A percentile compares a stretch with the other conserved stretches of the same genome.
Evolutionary conservation across 2,888 invertebrate species (phyloP).

Genomic region (Netelia melanura): DNA sequence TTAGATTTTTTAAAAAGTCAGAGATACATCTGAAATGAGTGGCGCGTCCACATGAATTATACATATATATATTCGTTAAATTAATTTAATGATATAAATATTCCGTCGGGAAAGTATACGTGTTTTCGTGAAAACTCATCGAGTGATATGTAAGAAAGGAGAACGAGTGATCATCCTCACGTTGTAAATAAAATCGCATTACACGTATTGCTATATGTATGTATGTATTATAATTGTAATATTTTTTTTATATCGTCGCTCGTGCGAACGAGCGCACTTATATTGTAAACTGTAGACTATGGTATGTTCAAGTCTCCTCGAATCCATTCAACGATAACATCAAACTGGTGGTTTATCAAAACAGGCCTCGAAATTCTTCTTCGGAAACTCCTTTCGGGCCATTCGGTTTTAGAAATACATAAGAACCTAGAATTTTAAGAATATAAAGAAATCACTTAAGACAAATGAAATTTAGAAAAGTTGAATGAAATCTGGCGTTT

Average conservation of each 20-base stretch:
- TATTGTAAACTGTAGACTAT: neutral
- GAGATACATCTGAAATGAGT: too few relatives aligned
- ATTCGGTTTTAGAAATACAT: neutral
- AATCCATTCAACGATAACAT: neutral
- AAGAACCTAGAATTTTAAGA: too few relatives aligned
- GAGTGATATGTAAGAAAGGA: neutral
- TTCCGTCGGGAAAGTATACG: slow-evolving; percentile 19
- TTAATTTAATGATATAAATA: slow-evolving; percentile 4
- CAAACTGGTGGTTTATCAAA: neutral
- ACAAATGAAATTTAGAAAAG: neutral
- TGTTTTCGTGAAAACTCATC: neutral
- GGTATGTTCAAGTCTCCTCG: neutral
- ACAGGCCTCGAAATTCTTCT: neutral
- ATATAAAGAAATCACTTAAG: neutral
- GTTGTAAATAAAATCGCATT: slow-evolving; percentile 45
- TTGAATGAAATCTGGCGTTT: neutral
- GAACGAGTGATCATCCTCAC: slow-evolving; percentile 39
- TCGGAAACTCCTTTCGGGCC: neutral
- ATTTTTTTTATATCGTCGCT: slow-evolving; percentile 41
- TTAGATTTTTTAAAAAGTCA: too few relatives aligned
- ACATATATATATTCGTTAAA: slow-evolving; percentile 10
- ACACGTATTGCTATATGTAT: neutral
- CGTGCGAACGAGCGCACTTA: slow-evolving; percentile 7
- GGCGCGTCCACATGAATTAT: neutral
- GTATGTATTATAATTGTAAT: slow-evolving; percentile 14